These are phyloP conservation scores for Sander lucioperca DNA, from an alignment of 2,113 vertebrate species.

Conservation along the genomic window DNA sequence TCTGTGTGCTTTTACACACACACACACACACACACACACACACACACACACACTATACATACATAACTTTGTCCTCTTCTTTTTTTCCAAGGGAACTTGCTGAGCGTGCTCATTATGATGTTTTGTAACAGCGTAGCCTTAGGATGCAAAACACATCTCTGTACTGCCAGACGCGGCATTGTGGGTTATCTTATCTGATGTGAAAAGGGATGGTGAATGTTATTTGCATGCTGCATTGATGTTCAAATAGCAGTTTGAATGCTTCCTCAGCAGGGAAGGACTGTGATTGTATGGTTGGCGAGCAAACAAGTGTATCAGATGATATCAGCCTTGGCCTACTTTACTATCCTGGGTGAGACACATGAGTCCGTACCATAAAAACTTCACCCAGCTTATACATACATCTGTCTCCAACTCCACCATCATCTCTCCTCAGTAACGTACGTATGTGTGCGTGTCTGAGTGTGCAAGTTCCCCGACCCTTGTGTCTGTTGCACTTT, in stretches of 20 bases:
- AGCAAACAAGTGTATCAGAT: conserved; percentile 84
- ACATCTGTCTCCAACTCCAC: conserved; percentile 50
- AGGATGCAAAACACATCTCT: conserved; percentile 74
- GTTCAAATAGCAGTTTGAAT: conserved; percentile 80
- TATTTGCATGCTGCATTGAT: conserved; percentile 83
- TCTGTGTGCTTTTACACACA: conserved; percentile 19
- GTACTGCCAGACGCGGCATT: conserved; percentile 57
- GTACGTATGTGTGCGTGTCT: conserved; percentile 3
- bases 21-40: conserved; percentile 8
- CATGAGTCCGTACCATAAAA: conserved; percentile 54
- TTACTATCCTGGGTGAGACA: conserved; percentile 64
- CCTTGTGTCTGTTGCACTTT: conserved; percentile 63
- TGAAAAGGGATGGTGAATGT: conserved; percentile 77
- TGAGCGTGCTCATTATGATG: conserved; percentile 69
- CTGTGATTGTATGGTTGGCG: conserved; percentile 72
- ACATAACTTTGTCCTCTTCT: conserved; percentile 31
- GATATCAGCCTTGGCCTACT: conserved; percentile 81
- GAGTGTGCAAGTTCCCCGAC: conserved; percentile 26
- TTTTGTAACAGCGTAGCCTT: conserved; percentile 72
- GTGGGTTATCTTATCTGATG: conserved; percentile 80
- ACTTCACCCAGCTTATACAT: conserved; percentile 52
- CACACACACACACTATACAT: conserved; percentile 1
- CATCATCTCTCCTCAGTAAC: conserved; percentile 28
- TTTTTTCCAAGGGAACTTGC: conserved; percentile 54
- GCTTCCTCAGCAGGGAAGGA: conserved; percentile 72